phyloP scores from a whole-genome alignment of 2,797 vertebrate genomes.

The Neosilurus hyrtlii region DNA sequence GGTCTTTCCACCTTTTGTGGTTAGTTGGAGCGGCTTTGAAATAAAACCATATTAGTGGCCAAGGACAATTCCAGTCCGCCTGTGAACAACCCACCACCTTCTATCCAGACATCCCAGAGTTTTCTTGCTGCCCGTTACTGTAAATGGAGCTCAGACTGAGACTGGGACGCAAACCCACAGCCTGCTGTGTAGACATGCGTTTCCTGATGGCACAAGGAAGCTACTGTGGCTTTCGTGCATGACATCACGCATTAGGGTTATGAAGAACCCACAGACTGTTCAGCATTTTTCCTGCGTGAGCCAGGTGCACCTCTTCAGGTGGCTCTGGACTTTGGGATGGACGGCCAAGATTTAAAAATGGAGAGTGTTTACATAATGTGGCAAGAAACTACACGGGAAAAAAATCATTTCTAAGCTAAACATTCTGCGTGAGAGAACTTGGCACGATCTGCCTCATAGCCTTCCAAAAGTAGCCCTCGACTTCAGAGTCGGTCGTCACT shows the following conservation, averaged over 20 bases:
- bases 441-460: background rate
- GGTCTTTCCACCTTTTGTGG: slow-evolving; percentile 20
- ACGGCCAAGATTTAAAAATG: background rate
- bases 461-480: background rate
- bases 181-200: background rate
- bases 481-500: background rate
- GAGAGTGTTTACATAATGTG: slow-evolving; percentile 12
- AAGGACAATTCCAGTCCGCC: slow-evolving; percentile 8
- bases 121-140: background rate
- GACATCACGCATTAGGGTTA: slow-evolving; percentile 37
- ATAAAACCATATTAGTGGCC: background rate
- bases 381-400: background rate
- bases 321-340: background rate
- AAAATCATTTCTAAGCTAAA: background rate
- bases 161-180: background rate
- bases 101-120: background rate
- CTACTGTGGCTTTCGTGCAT: slow-evolving; percentile 32
- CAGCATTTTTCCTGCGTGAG: background rate
- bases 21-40: slow-evolving; percentile 2
- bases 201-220: slow-evolving; percentile 48
- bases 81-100: background rate
- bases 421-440: background rate
- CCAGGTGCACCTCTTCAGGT: slow-evolving; percentile 30
- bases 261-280: slow-evolving; percentile 23
- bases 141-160: slow-evolving; percentile 20